Percentiles rank a stretch among this genome's conserved stretches.
These are phyloP conservation scores for Scomber japonicus DNA, from an alignment of 2,113 vertebrate genomes.

Conservation along the genomic window DNA sequence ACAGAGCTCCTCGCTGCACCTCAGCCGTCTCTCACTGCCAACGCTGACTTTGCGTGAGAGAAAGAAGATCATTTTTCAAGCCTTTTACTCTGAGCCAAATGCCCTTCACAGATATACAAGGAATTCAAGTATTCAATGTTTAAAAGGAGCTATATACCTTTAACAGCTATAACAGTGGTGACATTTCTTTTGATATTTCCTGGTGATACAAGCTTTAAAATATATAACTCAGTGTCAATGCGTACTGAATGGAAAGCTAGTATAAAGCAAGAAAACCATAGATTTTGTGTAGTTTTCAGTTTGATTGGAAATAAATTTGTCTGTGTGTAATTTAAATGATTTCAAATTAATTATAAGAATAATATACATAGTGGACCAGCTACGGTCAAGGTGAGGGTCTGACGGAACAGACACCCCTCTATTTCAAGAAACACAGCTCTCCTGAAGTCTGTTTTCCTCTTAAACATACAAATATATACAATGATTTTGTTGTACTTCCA, in stretches of 20 bases:
- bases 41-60: slow-evolving; percentile 29
- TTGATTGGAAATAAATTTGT: background rate
- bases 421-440: background rate
- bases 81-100: slow-evolving; percentile 24
- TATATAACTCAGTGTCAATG: background rate
- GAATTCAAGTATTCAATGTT: too few species aligned
- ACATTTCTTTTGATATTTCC: slow-evolving; percentile 19
- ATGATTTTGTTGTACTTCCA: too few species aligned
- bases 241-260: background rate
- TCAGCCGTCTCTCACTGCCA: slow-evolving; percentile 18
- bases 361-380: background rate
- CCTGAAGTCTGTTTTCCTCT: too few species aligned
- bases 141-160: background rate
- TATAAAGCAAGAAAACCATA: background rate
- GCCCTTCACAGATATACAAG: slow-evolving; percentile 1
- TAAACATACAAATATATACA: background rate
- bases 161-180: background rate
- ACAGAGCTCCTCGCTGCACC: slow-evolving; percentile 8
- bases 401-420: background rate
- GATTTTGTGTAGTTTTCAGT: background rate
- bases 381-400: background rate
- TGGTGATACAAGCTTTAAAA: background rate
- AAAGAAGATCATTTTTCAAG: slow-evolving; percentile 4
- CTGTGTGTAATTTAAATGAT: background rate
- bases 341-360: background rate